phyloP scores from a whole-genome alignment of 2,888 invertebrate species.

The Prosapia bicincta region DNA sequence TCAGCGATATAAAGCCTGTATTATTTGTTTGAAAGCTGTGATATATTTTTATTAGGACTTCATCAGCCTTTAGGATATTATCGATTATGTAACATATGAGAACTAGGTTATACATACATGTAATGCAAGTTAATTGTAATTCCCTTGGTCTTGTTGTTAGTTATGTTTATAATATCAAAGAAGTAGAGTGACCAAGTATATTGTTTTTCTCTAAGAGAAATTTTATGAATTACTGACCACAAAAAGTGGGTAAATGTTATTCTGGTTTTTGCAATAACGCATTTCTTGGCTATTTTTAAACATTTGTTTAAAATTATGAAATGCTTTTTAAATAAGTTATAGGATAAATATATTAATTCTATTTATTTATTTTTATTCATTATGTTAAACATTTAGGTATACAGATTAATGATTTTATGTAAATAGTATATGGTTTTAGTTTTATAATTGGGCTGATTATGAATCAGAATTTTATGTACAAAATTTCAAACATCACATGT shows the following conservation, averaged over 20 bases:
- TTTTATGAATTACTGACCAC: not conserved
- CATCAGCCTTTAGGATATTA: not conserved
- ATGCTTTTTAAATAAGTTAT: too few relatives aligned
- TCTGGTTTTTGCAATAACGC: not conserved
- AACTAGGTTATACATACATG: too few relatives aligned
- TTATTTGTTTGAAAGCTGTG: constrained; percentile 23
- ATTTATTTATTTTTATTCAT: too few relatives aligned
- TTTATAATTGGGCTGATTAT: too few relatives aligned
- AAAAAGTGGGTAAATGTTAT: not conserved
- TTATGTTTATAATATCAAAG: not conserved
- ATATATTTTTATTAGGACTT: not conserved
- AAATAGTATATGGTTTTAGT: too few relatives aligned
- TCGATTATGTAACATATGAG: not conserved
- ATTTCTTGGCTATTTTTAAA: not conserved
- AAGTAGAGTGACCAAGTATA: not conserved
- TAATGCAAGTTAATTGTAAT: not conserved
- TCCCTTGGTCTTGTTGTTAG: not conserved
- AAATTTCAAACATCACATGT: too few relatives aligned
- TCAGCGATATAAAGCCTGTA: constrained; percentile 12
- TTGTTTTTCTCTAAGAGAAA: not conserved
- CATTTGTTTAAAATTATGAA: too few relatives aligned
- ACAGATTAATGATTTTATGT: too few relatives aligned
- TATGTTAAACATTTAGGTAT: too few relatives aligned
- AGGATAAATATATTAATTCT: too few relatives aligned
- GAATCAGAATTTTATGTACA: too few relatives aligned